Evolutionary conservation across 23 tunicate genomes (phyloP).

Genomic region (Ciona savignyi): DNA sequence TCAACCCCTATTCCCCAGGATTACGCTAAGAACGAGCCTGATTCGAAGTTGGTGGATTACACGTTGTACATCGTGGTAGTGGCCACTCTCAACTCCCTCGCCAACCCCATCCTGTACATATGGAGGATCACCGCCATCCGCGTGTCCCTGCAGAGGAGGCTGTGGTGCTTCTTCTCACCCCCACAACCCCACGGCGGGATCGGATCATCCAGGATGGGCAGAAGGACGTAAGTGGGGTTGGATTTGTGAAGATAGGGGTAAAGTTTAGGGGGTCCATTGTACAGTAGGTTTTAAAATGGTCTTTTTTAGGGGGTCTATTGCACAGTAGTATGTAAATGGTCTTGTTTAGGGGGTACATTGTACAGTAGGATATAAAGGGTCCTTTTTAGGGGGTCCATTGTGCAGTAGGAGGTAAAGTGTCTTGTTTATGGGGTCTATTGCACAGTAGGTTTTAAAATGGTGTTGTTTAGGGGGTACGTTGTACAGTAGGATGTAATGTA

Average conservation of each 20-base stretch:
- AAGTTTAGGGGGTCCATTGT: background rate
- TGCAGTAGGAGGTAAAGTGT: no score
- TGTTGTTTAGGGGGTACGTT: background rate
- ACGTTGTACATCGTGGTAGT: conserved; percentile 53
- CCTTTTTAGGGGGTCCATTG: background rate
- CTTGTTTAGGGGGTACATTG: background rate
- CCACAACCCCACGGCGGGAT: background rate
- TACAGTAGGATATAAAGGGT: no score
- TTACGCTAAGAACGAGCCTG: conserved; percentile 2
- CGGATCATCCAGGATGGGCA: background rate
- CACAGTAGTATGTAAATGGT: background rate
- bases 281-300: no score
- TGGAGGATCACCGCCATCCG: conserved; percentile 91
- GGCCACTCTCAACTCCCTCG: conserved; percentile 66
- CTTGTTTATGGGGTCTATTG: no score
- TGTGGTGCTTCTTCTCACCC: conserved; percentile 15
- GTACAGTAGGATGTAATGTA: background rate
- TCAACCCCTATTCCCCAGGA: conserved; percentile 45
- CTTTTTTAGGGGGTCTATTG: background rate
- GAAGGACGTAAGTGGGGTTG: background rate
- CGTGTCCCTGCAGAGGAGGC: conserved; percentile 32
- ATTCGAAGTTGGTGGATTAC: conserved; percentile 22
- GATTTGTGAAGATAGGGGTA: background rate
- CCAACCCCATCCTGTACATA: conserved; percentile 80
- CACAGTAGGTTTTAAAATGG: no score